Percentiles rank a stretch among this genome's conserved stretches.
Evolutionary conservation across 2,888 invertebrate species (phyloP).

Genomic region (Tipula vernalis): DNA sequence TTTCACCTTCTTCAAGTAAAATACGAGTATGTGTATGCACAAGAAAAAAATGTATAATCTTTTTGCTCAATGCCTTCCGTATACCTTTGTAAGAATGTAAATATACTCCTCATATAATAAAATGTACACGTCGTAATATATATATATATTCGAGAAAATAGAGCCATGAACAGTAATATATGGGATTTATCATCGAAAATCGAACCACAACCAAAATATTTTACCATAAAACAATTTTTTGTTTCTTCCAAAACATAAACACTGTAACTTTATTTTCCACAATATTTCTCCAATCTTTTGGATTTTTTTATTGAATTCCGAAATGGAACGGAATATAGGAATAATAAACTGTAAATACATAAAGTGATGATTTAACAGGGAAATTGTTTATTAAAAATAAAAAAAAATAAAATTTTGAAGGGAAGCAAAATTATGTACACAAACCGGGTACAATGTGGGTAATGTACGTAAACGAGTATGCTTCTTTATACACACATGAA

Average conservation of each 20-base stretch:
- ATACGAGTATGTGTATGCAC: not conserved
- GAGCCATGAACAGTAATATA: not conserved
- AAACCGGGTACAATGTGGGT: not conserved
- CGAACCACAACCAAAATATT: not conserved
- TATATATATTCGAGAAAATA: not conserved
- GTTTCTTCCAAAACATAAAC: not conserved
- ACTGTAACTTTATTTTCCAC: not conserved
- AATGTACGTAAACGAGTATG: not conserved
- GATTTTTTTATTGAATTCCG: not conserved
- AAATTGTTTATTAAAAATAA: not conserved
- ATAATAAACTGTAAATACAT: not conserved
- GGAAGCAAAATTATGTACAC: not conserved
- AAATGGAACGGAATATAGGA: not conserved
- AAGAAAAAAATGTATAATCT: not conserved
- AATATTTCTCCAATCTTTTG: not conserved
- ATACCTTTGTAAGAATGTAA: not conserved
- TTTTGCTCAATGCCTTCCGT: not conserved
- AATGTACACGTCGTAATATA: not conserved
- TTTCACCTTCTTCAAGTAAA: not conserved
- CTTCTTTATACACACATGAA: not conserved
- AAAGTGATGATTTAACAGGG: constrained; percentile 4
- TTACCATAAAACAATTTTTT: not conserved
- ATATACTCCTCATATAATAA: not conserved
- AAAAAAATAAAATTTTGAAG: not conserved
- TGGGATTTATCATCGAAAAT: not conserved